These are phyloP conservation scores for Echinops telfairi DNA, from an alignment of 2,113 vertebrate species.

Conservation along the genomic window DNA sequence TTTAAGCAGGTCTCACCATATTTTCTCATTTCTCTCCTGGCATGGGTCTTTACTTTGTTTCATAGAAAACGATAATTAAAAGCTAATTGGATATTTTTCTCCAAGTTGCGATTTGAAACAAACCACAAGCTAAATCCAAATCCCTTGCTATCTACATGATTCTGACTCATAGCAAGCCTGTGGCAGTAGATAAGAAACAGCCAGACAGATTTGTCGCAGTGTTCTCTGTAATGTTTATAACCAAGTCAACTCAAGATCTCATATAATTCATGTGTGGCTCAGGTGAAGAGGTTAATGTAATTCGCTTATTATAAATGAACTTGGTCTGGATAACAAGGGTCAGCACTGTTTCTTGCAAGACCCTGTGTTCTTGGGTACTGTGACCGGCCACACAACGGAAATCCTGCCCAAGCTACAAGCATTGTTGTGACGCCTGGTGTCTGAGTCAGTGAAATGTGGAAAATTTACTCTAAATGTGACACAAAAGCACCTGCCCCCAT, in stretches of 20 bases:
- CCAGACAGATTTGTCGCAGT: not conserved
- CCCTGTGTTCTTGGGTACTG: not conserved
- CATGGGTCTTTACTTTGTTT: not conserved
- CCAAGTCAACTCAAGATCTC: not conserved
- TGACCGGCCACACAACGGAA: not conserved
- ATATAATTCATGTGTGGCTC: not conserved
- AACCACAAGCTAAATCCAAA: not conserved
- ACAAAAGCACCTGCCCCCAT: not conserved
- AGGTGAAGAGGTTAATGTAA: not conserved
- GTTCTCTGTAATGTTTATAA: not conserved
- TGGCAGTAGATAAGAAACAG: not conserved
- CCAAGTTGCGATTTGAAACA: not conserved
- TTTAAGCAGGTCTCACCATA: not conserved
- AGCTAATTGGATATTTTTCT: slow-evolving; percentile 21
- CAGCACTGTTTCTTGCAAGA: not conserved
- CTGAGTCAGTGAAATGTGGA: not conserved
- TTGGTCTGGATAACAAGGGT: not conserved
- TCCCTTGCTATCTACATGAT: not conserved
- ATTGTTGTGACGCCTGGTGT: not conserved
- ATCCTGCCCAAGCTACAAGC: not conserved
- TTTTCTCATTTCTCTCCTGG: slow-evolving; percentile 11
- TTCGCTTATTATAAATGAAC: slow-evolving; percentile 43
- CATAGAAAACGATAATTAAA: slow-evolving; percentile 33
- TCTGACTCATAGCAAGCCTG: not conserved
- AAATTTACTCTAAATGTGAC: not conserved